A percentile compares a stretch with the other conserved stretches of the same genome.
phyloP scores from a whole-genome alignment of 2,113 vertebrate species.

The Dinomys branickii region DNA sequence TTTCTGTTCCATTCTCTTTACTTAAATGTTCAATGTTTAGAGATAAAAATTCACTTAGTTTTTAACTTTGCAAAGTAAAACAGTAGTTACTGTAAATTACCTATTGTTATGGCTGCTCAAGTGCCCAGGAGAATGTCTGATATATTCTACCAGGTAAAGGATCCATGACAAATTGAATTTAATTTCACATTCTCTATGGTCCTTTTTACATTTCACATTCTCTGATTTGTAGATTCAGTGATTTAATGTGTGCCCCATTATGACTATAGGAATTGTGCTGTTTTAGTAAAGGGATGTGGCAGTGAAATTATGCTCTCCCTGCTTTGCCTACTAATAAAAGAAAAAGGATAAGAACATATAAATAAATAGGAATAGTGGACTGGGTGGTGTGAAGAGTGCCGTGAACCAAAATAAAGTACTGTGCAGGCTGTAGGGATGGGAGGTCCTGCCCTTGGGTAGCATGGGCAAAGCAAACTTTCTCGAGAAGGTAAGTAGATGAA shows the following conservation, averaged over 20 bases:
- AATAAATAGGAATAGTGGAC: background rate
- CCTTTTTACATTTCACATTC: background rate
- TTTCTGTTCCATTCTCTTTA: background rate
- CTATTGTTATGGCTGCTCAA: background rate
- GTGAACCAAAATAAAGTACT: background rate
- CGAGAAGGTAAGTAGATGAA: background rate
- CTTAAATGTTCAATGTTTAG: background rate
- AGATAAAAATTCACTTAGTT: background rate
- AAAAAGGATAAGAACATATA: background rate
- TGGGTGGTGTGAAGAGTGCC: background rate
- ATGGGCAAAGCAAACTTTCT: background rate
- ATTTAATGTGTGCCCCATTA: background rate
- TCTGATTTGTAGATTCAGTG: background rate
- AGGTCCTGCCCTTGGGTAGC: background rate
- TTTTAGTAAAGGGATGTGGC: background rate
- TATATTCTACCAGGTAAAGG: background rate
- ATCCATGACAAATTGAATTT: background rate
- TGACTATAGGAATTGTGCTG: background rate
- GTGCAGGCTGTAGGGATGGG: rapidly evolving
- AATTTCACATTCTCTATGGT: background rate
- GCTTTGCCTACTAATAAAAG: background rate
- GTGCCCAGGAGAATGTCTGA: background rate
- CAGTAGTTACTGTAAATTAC: background rate
- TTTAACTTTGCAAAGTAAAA: constrained; percentile 46
- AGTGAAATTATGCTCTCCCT: background rate